Base-by-base conservation (phyloP, 2,113 vertebrate genomes). In the Chaetodon auriga region DNA sequence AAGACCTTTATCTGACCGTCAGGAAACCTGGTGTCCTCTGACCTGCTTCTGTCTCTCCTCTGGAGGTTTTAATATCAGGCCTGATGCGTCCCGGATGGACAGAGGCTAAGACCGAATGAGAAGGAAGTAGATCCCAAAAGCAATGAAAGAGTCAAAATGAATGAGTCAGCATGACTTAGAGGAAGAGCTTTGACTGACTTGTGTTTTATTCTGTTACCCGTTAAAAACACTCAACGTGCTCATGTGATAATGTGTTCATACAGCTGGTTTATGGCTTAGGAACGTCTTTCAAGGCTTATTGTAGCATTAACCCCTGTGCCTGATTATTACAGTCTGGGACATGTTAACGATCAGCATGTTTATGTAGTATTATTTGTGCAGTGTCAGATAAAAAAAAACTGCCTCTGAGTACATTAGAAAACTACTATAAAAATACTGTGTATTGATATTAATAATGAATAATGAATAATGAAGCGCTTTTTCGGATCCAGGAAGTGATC, bases 71-170 rank as follows among this genome's bases (percentile, higher is more conserved):
- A 76, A n/a, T 81, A 68, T 65, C 43, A 30, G 30, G 23, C 16
- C 62, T 60, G 49, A 77, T 89, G 62, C n/a, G 21, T 65, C 57
- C 81, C 86, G 90, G 78, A 86, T 89, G 76, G 77, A 83, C 7
- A 1, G 5, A 75, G 38, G 64, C 43, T 49, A 11, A 43, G n/a
- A 61, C 48, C 71, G 70, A 64, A 51, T 16, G 23, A 38, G 64
- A 63, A 58, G 51, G 41, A 83, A 64, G 81, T 4, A 36, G 54
- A 65, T 68, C 6, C 68, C 36, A 81, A 30, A 78, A 76, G 73
- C 43, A 84, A 68, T 43, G 64, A 75, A 80, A 73, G 11, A n/a
- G 0, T 0, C 8, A 63, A 65, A 51, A 77, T 82, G 25, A 86
- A 83, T 82, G 51, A 78, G 75, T 86, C 82, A 70, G 61, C 55